Evolutionary conservation across 2,113 vertebrate genomes (phyloP).

Genomic region (Philantomba maxwellii): DNA sequence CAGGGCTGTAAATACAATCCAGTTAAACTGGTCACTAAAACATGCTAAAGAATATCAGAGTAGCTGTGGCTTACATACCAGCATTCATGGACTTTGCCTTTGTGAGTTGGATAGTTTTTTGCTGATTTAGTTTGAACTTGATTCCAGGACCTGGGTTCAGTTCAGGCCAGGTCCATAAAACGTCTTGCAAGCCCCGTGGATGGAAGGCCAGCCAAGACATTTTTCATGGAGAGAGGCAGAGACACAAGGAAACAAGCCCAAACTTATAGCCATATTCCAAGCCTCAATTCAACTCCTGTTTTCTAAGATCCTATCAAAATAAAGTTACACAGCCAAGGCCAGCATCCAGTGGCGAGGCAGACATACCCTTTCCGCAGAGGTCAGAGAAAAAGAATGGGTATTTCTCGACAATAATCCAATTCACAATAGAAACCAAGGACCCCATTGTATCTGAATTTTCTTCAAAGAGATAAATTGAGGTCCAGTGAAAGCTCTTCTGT

Average conservation of each 20-base stretch:
- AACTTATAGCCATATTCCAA: not conserved
- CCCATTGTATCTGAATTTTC: not conserved
- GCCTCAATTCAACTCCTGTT: not conserved
- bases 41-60: not conserved
- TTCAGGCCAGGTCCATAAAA: not conserved
- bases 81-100: not conserved
- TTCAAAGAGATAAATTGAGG: not conserved
- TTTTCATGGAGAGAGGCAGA: not conserved
- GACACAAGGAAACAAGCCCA: not conserved
- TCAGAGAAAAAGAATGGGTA: not conserved
- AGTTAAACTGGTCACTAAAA: not conserved
- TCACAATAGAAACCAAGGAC: not conserved
- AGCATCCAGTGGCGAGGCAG: not conserved
- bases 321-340: not conserved
- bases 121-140: not conserved
- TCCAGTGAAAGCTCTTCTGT: not conserved
- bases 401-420: not conserved
- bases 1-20: not conserved
- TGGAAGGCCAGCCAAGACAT: not conserved
- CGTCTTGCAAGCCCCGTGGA: not conserved
- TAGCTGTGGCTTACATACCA: not conserved
- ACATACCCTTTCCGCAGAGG: not conserved
- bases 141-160: not conserved
- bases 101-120: not conserved
- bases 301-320: not conserved